Base-by-base conservation (phyloP, 1,140 invertebrate genomes). In the Gonioctena quinquepunctata region DNA sequence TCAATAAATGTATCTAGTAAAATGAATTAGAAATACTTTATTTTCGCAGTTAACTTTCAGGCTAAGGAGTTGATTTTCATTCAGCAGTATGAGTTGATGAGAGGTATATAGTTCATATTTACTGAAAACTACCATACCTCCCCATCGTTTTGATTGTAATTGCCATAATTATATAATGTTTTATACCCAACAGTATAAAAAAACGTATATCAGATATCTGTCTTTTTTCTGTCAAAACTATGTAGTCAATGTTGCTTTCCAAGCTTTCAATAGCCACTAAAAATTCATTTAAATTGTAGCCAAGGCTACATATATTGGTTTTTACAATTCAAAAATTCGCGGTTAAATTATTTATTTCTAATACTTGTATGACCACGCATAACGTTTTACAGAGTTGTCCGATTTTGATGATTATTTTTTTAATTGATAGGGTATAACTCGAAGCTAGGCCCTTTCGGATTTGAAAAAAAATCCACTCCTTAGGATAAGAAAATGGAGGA, bases 201-300 rank as follows among this genome's bases (percentile, higher is more conserved):
- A 18, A 7, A 7, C 8, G 6, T 13, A 54, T 54, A 19, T 54
- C 18, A 54, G 11, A 6, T 54, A 54, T 54, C 8, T n/a, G 11
- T 54, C 50, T 1, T 54, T 8, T 54, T 54, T 54, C 50, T 54
- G 50, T 54, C 7, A 54, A 19, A 11, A 54, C 50, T n/a, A 54
- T 54, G 18, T n/a, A 54, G 18, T 54, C 50, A n/a, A 54, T 54
- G 7, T 11, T n/a, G 1, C 0, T n/a, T 6, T 1, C 18, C 18
- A 54, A 18, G 18, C 18, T 19, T 54, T 54, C 50, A 11, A 54
- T 6, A 1, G 18, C 8, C 18, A 54, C 18, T 18, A 54, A n/a
- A 19, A 54, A 54, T 54, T 54, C 50, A 54, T 54, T 18, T 54
- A 54, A 18, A 54, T 54, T 54, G n/a, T n/a, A n/a, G n/a, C n/a